These are phyloP conservation scores for Exephanes ischioxanthus DNA, from an alignment of 2,888 invertebrate species.

Conservation along the genomic window DNA sequence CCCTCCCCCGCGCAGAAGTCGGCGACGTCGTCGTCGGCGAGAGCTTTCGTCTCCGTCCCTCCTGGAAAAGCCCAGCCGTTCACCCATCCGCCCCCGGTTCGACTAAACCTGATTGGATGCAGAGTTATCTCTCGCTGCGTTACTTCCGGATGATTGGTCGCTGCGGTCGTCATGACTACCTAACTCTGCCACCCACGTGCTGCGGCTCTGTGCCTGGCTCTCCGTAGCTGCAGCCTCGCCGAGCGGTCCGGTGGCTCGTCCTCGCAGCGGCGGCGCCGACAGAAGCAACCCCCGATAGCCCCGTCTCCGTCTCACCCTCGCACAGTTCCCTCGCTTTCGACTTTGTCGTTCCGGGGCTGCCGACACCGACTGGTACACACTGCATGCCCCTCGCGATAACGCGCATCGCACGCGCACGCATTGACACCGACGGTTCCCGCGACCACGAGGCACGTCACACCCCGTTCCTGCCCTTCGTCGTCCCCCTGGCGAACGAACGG, in stretches of 20 bases:
- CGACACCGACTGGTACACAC: constrained; percentile 32
- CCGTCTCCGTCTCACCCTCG: constrained; percentile 36
- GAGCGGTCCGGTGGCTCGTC: constrained; percentile 63
- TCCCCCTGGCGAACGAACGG: constrained; percentile 20
- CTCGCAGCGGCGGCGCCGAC: constrained; percentile 46
- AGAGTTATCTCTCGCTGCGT: constrained; percentile 85
- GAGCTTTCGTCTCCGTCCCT: constrained; percentile 70
- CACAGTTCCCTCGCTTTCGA: constrained; percentile 7
- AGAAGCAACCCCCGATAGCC: constrained; percentile 42
- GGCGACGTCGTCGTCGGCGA: constrained; percentile 33
- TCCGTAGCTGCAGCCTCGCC: constrained; percentile 70
- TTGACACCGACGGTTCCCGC: constrained; percentile 55
- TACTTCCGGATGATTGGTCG: constrained; percentile 85
- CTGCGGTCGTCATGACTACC: constrained; percentile 85
- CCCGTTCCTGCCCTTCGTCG: constrained; percentile 4
- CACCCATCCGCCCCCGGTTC: constrained; percentile 76
- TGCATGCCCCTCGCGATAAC: constrained; percentile 66
- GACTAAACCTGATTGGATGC: constrained; percentile 85
- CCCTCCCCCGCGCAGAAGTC: background rate
- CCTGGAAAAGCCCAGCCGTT: constrained; percentile 29
- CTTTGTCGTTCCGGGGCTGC: background rate
- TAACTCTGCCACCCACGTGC: constrained; percentile 79
- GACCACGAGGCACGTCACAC: constrained; percentile 25
- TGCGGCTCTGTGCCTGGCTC: constrained; percentile 71
- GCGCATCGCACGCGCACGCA: constrained; percentile 67